Percentiles rank a stretch among this genome's conserved stretches.
Evolutionary conservation across 2,888 invertebrate genomes (phyloP).

Genomic region (Marasmarcha lunaedactyla): DNA sequence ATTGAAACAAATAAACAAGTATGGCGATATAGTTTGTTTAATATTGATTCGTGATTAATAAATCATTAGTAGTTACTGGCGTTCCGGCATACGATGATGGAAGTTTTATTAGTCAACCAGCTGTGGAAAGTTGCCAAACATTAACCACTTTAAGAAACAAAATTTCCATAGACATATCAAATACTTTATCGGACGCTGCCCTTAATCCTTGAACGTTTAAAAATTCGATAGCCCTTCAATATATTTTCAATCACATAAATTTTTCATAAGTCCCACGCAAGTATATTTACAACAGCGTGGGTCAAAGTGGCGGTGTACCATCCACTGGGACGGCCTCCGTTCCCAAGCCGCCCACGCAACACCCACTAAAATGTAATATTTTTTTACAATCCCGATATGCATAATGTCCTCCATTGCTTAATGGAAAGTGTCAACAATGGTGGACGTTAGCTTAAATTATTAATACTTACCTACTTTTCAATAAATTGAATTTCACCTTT

Average conservation of each 20-base stretch:
- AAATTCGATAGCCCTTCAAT: neutral
- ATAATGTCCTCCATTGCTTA: neutral
- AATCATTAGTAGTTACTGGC: no score
- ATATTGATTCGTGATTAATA: no score
- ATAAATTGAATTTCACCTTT: no score
- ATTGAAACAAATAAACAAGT: no score
- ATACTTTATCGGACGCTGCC: no score
- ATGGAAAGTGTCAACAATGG: neutral
- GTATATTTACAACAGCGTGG: neutral
- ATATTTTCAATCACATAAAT: neutral
- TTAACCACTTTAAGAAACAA: no score
- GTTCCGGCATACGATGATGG: slow-evolving; percentile 1
- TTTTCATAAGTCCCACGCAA: neutral
- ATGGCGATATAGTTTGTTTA: no score
- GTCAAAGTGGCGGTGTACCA: neutral
- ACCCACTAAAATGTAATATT: neutral
- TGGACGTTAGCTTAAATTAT: no score
- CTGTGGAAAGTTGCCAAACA: no score
- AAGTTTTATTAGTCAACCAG: neutral
- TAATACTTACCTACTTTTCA: no score
- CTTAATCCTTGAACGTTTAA: no score
- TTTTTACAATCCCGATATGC: neutral
- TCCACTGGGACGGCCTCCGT: neutral
- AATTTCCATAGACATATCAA: no score
- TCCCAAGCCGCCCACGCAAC: neutral